These are phyloP conservation scores for Barbus barbus DNA, from an alignment of 2,113 vertebrate species.

Conservation along the genomic window DNA sequence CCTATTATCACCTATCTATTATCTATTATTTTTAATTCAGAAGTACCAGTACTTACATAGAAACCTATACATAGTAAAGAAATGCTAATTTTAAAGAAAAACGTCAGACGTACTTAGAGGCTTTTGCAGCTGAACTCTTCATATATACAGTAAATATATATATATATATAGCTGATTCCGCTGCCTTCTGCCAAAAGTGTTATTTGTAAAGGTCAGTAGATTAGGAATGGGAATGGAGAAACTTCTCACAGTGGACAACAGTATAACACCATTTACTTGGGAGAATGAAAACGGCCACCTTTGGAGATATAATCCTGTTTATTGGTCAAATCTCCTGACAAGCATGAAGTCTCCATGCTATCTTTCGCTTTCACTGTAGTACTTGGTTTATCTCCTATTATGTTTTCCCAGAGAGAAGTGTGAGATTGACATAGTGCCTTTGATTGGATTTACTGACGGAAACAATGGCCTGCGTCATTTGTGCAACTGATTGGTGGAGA, in stretches of 20 bases:
- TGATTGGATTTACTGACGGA: conserved; percentile 41
- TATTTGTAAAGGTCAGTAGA: not conserved
- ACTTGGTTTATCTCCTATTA: conserved; percentile 20
- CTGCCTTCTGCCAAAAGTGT: not conserved
- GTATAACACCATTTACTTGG: not conserved
- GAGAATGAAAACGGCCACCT: too few species aligned
- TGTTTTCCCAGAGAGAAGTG: conserved; percentile 10
- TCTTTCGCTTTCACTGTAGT: not conserved
- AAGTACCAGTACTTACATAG: too few species aligned
- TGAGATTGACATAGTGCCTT: conserved; percentile 20
- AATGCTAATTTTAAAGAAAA: too few species aligned
- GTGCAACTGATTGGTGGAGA: conserved; percentile 22
- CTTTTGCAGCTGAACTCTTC: too few species aligned
- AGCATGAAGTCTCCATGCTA: not conserved
- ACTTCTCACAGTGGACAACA: not conserved
- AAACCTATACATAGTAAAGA: too few species aligned
- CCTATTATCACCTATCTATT: not conserved
- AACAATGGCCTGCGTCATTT: conserved; percentile 32
- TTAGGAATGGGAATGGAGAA: not conserved
- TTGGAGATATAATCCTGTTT: conserved; percentile 33
- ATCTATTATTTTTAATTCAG: too few species aligned
- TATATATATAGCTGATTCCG: not conserved
- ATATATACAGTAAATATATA: too few species aligned
- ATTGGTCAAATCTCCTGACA: conserved; percentile 13
- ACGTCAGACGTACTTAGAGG: too few species aligned